Conservation (phyloP, 35 echinoderm and acorn worm species). For the Ophioderma brevispina region DNA sequence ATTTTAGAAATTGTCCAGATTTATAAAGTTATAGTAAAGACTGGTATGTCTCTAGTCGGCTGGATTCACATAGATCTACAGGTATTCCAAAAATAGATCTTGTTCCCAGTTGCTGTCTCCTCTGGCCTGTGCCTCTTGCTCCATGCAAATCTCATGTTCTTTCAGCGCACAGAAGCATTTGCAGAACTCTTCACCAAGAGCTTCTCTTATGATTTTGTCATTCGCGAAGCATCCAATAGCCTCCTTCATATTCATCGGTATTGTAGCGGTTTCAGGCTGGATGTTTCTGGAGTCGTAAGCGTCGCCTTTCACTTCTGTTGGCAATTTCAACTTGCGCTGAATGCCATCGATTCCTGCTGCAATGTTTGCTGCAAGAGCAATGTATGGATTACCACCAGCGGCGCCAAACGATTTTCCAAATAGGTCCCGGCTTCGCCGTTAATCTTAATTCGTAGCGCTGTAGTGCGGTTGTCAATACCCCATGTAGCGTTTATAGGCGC, state of each 20-base stretch:
- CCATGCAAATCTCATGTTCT: constrained; percentile 65
- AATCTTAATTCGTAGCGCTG: constrained; percentile 56
- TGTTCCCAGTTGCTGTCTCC: neutral
- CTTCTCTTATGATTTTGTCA: constrained; percentile 62
- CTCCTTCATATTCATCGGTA: constrained; percentile 60
- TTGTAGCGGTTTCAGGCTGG: neutral
- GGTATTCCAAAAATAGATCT: too few species aligned
- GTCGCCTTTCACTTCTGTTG: constrained; percentile 41
- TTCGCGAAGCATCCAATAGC: constrained; percentile 60
- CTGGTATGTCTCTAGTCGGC: too few species aligned
- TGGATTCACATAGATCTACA: too few species aligned
- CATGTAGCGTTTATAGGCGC: constrained; percentile 68
- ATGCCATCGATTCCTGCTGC: constrained; percentile 90
- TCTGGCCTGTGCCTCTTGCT: constrained; percentile 50
- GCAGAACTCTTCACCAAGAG: constrained; percentile 80
- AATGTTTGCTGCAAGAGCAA: constrained; percentile 70
- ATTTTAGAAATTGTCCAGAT: too few species aligned
- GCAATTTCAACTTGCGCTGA: constrained; percentile 19
- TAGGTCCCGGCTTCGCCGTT: constrained; percentile 47
- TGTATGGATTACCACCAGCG: constrained; percentile 74
- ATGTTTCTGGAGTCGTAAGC: constrained; percentile 43
- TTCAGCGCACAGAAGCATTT: constrained; percentile 69
- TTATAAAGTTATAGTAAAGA: too few species aligned
- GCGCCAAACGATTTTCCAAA: constrained; percentile 85
- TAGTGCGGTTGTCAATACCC: constrained; percentile 75